Percentiles rank a stretch among this genome's conserved stretches.
Evolutionary conservation across 2,113 vertebrate genomes (phyloP).

Genomic region (Rana temporaria): DNA sequence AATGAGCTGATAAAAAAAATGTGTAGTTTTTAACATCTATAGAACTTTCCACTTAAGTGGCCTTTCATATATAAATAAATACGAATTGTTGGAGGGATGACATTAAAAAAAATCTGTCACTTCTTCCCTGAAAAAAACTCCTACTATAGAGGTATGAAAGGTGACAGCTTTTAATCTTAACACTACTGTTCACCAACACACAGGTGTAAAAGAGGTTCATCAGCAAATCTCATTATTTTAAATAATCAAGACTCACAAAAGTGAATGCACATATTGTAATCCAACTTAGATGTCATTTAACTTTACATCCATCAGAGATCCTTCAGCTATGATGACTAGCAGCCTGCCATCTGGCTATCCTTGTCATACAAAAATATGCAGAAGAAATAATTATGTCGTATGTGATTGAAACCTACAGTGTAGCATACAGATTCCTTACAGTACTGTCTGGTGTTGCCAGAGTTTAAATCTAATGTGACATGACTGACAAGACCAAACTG

Average conservation of each 20-base stretch:
- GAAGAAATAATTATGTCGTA: slow-evolving; percentile 68
- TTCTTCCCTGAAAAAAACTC: too few relatives aligned
- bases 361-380: slow-evolving; percentile 69
- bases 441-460: slow-evolving; percentile 61
- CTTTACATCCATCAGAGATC: slow-evolving; percentile 66
- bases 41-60: too few relatives aligned
- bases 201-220: background rate
- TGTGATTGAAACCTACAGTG: slow-evolving; percentile 68
- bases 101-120: too few relatives aligned
- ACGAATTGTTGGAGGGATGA: too few relatives aligned
- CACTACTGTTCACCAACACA: background rate
- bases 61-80: too few relatives aligned
- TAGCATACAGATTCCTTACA: slow-evolving; percentile 59
- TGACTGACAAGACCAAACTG: slow-evolving; percentile 64
- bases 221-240: background rate
- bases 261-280: slow-evolving; percentile 39
- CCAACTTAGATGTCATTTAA: slow-evolving; percentile 59
- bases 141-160: too few relatives aligned
- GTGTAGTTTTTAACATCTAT: too few relatives aligned
- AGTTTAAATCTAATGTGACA: slow-evolving; percentile 69
- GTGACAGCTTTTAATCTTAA: too few relatives aligned
- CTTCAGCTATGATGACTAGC: slow-evolving; percentile 68
- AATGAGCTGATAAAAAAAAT: too few relatives aligned
- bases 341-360: slow-evolving; percentile 68
- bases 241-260: background rate